These are phyloP conservation scores for Mythimna vitellina DNA, from an alignment of 2,888 invertebrate species.

Conservation along the genomic window DNA sequence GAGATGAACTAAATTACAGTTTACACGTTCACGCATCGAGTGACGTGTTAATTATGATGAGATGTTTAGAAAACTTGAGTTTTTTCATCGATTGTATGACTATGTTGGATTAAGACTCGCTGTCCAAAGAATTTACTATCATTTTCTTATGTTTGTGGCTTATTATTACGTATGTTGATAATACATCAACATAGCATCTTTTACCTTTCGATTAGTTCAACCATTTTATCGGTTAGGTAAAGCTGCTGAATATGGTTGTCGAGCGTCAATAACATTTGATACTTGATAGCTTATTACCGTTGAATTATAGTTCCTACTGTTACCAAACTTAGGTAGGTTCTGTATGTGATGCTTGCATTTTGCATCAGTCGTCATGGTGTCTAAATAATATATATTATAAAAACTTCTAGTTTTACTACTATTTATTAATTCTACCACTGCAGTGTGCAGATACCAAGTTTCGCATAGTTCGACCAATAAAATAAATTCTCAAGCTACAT, in stretches of 20 bases:
- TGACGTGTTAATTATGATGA: constrained; percentile 49
- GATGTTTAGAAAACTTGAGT: constrained; percentile 55
- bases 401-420: neutral
- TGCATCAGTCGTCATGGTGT: neutral
- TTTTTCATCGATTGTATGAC: constrained; percentile 41
- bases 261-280: neutral
- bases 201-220: neutral
- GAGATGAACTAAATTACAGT: constrained; percentile 63
- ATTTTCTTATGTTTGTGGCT: constrained; percentile 44
- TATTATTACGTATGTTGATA: neutral
- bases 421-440: neutral
- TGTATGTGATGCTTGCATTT: neutral
- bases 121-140: constrained; percentile 56
- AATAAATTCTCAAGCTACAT: neutral
- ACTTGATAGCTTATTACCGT: too few species aligned
- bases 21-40: constrained; percentile 60
- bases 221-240: neutral
- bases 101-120: constrained; percentile 48
- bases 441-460: neutral
- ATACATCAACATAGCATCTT: neutral
- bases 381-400: neutral
- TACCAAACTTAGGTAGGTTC: neutral
- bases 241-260: neutral
- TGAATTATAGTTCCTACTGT: too few species aligned
- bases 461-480: neutral